Base-by-base conservation (phyloP, 2,888 invertebrate genomes). In the Asteroscopus sphinx region DNA sequence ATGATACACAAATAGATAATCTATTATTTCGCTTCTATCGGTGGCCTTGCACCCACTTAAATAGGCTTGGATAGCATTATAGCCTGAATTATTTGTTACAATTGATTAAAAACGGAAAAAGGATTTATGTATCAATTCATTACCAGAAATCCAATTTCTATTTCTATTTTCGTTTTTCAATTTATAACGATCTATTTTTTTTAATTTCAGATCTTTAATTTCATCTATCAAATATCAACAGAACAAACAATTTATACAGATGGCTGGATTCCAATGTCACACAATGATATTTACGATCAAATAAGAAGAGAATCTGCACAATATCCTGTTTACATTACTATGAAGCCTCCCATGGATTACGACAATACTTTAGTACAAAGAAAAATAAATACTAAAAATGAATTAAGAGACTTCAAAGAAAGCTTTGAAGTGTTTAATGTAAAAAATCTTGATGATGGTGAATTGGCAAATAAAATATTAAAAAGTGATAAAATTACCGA, bases 251-350 rank as follows among this genome's bases (percentile, higher is more conserved):
- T 51, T 25, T 21, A 39, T 15, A 44, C 53, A 3, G 64, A 72
- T 67, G 80, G 72, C 17, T 83, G 83, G 83, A 61, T 72, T 53
- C 84, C 84, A 4, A 54, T 83, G 42, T 47, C 77, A 3, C 56
- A 59, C 9, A 61, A 69, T 17, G 73, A 73, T 30, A 58, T 74
- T 21, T 52, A 69, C 12, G 64, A 71, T 45, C 72, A 68, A 62
- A 53, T 69, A 3, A 59, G 39, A 25, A 70, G 48, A 47, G 28
- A 41, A 32, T 35, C 54, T n/a, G 13, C 26, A 0, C 40, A 63
- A 39, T 52, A 26, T 46, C 55, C 63, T 11, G 17, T 57, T 15
- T 44, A 52, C 8, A 3, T 28, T 5, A 37, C 9, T 5, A 33
- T 12, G 1, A 58, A 55, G 6, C 44, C 51, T 4, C 8, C 17